A percentile compares a stretch with the other conserved stretches of the same genome.
These are phyloP conservation scores for Girardinus metallicus DNA, from an alignment of 2,797 vertebrate species.

Conservation along the genomic window DNA sequence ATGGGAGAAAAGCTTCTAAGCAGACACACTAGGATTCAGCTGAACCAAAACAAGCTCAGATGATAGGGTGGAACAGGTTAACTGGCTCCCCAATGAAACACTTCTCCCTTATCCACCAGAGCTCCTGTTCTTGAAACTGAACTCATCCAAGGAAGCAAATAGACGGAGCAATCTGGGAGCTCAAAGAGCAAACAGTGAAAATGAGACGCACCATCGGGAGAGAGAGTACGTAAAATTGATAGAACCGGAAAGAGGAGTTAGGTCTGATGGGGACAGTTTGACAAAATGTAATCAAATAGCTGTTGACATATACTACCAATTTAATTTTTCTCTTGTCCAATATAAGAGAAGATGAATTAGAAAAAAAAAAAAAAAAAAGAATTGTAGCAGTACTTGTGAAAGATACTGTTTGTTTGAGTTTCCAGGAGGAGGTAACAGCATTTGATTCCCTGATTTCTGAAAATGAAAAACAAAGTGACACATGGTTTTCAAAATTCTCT, in stretches of 20 bases:
- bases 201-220: constrained; percentile 20
- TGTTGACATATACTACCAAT: constrained; percentile 6
- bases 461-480: background rate
- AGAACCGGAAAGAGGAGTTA: background rate
- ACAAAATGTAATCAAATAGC: background rate
- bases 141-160: constrained; percentile 60
- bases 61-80: constrained; percentile 53
- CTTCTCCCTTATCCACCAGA: constrained; percentile 28
- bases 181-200: constrained; percentile 54
- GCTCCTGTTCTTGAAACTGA: constrained; percentile 16
- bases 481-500: background rate
- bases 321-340: background rate
- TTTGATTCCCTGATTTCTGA: background rate
- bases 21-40: constrained; percentile 42
- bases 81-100: constrained; percentile 47
- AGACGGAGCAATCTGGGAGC: constrained; percentile 55
- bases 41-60: constrained; percentile 57
- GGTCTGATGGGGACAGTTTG: constrained; percentile 7
- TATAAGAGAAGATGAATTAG: background rate
- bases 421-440: background rate
- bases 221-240: constrained; percentile 11
- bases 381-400: background rate
- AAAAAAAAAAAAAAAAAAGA: no score
- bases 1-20: constrained; percentile 20
- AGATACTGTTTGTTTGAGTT: background rate